Base-by-base conservation (phyloP, 2,888 invertebrate species). In the Lasioglossum zephyrum region DNA sequence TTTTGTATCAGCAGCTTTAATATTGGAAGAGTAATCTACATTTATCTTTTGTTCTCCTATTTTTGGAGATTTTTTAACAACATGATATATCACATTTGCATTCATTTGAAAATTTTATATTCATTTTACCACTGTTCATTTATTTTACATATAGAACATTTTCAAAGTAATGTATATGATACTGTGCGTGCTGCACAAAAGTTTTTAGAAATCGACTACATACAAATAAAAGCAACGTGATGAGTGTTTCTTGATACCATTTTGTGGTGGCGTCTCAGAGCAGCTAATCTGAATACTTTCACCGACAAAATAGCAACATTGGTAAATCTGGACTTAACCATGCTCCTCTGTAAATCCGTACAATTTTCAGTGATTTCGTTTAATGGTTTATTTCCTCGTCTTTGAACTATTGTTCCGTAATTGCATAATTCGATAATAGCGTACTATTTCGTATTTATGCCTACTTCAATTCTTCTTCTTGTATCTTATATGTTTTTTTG, bases 391-490 rank as follows among this genome's bases (percentile, higher is more conserved):
- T 63, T 63, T 63, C 63, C 63, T 63, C 31, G 63, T 63, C 63
- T 63, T 63, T 63, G 63, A 63, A 63, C 63, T 63, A 63, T 63
- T 63, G 63, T 63, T 18, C 63, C 31, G 63, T 63, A 63, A 63
- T 63, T 63, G 63, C 63, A 31, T 63, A 63, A 63, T 63, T 63
- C 63, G 63, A 31, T 63, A 63, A 63, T 63, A 31, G 63, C 31
- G 31, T 13, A 31, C 63, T 63, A 63, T 63, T 63, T 63, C 63
- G 63, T 63, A 63, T 63, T 63, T 63, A 31, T 31, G 63, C 31
- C 63, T 63, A 63, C 26, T 63, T 63, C 63, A 63, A 63, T 63
- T 63, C 63, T 63, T 31, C 63, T 31, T 31, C 63, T 63, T 16
- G 31, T 63, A 63, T 18, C 63, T 63, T 63, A 63, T 63, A 31